Evolutionary conservation across 2,888 invertebrate species (phyloP).

Genomic region (Archaeoteleia sp.): DNA sequence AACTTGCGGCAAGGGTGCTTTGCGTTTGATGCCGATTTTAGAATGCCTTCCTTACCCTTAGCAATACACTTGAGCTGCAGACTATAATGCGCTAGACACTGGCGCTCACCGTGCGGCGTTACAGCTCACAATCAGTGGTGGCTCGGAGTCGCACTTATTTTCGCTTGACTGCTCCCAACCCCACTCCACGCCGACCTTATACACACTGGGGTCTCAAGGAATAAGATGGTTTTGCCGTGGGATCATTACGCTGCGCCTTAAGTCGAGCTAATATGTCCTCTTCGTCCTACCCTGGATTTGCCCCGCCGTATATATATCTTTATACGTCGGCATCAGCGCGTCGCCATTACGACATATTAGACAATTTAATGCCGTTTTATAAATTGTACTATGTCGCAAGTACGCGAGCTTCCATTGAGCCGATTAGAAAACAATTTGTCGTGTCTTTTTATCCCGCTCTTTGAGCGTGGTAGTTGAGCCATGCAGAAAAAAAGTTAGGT

Average conservation of each 20-base stretch:
- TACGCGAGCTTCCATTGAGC: constrained; percentile 55
- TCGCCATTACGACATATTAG: constrained; percentile 62
- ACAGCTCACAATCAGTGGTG: constrained; percentile 69
- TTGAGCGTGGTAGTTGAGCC: neutral
- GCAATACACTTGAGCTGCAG: constrained; percentile 46
- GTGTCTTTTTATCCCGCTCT: constrained; percentile 50
- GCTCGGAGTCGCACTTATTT: constrained; percentile 71
- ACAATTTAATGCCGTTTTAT: constrained; percentile 73
- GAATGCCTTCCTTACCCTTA: constrained; percentile 57
- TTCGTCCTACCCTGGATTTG: constrained; percentile 44
- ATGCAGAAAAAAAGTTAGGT: too few species aligned
- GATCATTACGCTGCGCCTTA: constrained; percentile 74
- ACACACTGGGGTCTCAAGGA: constrained; percentile 53
- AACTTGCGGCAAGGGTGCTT: constrained; percentile 68
- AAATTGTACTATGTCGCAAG: constrained; percentile 67
- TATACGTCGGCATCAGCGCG: constrained; percentile 51
- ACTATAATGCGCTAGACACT: constrained; percentile 63
- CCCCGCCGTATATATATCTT: constrained; percentile 44
- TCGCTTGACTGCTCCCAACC: constrained; percentile 65
- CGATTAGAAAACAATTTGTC: constrained; percentile 62
- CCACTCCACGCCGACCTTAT: constrained; percentile 32
- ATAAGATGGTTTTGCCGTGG: constrained; percentile 67
- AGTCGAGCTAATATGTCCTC: constrained; percentile 74
- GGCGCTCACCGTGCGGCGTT: constrained; percentile 43
- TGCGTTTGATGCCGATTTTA: constrained; percentile 71